Base-by-base conservation (phyloP, 2,888 invertebrate genomes). In the Apocheima hispidaria region DNA sequence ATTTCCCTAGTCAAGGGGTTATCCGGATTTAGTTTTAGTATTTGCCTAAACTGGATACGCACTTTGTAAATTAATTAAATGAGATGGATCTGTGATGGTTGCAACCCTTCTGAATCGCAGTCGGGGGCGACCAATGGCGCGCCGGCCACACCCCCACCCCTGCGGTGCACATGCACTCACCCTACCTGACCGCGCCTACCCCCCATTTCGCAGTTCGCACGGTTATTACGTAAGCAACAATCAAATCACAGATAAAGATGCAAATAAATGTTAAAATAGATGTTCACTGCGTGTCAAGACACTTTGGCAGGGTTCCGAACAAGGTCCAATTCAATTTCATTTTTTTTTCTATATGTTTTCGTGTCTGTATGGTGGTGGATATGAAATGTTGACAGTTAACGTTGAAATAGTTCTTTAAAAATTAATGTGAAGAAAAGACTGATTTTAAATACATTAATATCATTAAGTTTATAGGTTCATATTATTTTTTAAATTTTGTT, bases 141-240 rank as follows among this genome's bases (percentile, higher is more conserved):
- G 69, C 4, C 70, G 73, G 79, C 79, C 82, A 82, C 79, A 72
- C 81, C 81, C 79, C 77, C 68, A 58, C 46, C 66, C 64, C 48
- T 58, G 38, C 28, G 38, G 43, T 68, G 69, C 69, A 69, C 55
- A 68, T 77, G 74, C 77, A 78, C 74, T 70, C 71, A 72, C 72
- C 72, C 76, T 70, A 59, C 60, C 65, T 66, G 44, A 61, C 65
- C 66, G 60, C 68, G 65, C 70, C 65, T 63, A 60, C 58, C 60
- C 48, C 51, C 18, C 41, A 46, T 20, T 43, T 30, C 53, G n/a
- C 41, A 46, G 14, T 43, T 30, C 53, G n/a, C 43, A 21, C 41
- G 26, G 21, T 52, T 16, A 44, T 30, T 35, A 21, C 38, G 3
- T 21, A 46, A 30, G 2, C 12, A 35, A 2, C 14, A 10, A 12